Evolutionary conservation across 2,888 invertebrate species (phyloP).

Genomic region (Leptothorax acervorum): DNA sequence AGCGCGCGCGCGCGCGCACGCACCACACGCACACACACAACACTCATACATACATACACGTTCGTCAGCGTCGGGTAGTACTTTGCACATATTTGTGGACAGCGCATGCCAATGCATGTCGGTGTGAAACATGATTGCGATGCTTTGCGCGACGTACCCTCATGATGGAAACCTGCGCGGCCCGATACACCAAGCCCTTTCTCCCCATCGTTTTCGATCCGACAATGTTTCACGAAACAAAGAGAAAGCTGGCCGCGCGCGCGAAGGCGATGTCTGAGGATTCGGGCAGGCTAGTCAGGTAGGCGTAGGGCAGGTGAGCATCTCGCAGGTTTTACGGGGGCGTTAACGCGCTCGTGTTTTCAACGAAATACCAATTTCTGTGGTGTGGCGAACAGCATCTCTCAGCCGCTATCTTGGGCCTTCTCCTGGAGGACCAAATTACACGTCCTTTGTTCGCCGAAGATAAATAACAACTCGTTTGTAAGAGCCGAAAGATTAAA

Average conservation of each 20-base stretch:
- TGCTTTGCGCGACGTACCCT: slow-evolving; percentile 21
- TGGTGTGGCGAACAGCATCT: not conserved
- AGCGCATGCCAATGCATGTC: slow-evolving; percentile 25
- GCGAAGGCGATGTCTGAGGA: not conserved
- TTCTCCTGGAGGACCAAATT: not conserved
- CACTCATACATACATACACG: too few species aligned
- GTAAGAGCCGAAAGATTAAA: slow-evolving; percentile 16
- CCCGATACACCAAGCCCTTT: not conserved
- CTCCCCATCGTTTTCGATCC: not conserved
- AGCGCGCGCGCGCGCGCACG: not conserved
- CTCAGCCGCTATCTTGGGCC: not conserved
- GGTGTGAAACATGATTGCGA: slow-evolving; percentile 29
- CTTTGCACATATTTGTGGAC: slow-evolving; percentile 30
- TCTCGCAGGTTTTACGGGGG: not conserved
- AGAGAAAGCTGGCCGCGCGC: not conserved
- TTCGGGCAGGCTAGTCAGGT: slow-evolving; percentile 6
- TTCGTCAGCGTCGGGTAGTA: not conserved
- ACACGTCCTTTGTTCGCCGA: slow-evolving; percentile 11
- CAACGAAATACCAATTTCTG: slow-evolving; percentile 2
- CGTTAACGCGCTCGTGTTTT: slow-evolving; percentile 16
- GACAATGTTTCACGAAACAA: slow-evolving; percentile 7
- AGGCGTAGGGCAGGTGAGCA: slow-evolving; percentile 30
- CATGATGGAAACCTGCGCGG: not conserved
- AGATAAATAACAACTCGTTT: slow-evolving; percentile 28
- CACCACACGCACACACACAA: not conserved